A percentile compares a stretch with the other conserved stretches of the same genome.
phyloP scores from a whole-genome alignment of 1,140 invertebrate genomes.

The Phymorhynchus buccinoides region DNA sequence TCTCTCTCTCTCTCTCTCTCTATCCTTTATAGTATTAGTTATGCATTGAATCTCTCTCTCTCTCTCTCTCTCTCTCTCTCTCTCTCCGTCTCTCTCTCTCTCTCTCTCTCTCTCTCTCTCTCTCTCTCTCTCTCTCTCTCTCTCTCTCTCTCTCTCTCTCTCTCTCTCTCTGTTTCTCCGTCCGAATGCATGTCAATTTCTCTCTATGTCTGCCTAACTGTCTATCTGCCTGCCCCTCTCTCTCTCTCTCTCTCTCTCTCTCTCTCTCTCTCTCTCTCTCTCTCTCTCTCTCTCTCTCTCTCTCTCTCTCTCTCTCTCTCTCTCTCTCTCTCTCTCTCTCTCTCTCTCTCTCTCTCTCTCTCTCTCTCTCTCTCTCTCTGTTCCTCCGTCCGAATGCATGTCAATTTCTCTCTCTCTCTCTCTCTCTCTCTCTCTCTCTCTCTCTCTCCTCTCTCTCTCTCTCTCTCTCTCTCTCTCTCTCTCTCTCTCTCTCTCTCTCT shows the following conservation, averaged over 20 bases:
- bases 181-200: too few relatives aligned
- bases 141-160: background rate
- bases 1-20: background rate
- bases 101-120: slow-evolving; percentile 20
- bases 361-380: background rate
- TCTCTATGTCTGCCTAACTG: too few relatives aligned
- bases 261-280: slow-evolving; percentile 18
- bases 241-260: background rate
- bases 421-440: background rate
- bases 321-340: background rate
- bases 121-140: slow-evolving; percentile 32
- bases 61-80: slow-evolving; percentile 28
- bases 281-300: background rate
- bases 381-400: too few relatives aligned
- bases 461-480: background rate
- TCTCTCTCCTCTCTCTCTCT: background rate
- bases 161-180: too few relatives aligned
- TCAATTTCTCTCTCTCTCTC: too few relatives aligned
- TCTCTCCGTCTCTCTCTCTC: slow-evolving; percentile 26
- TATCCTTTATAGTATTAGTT: too few relatives aligned
- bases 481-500: background rate
- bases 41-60: background rate
- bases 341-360: slow-evolving; percentile 12
- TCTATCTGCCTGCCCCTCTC: too few relatives aligned
- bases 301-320: background rate